These are phyloP conservation scores for Echinarachnius parma DNA, from an alignment of 53 echinoderm and acorn worm species.

Conservation along the genomic window DNA sequence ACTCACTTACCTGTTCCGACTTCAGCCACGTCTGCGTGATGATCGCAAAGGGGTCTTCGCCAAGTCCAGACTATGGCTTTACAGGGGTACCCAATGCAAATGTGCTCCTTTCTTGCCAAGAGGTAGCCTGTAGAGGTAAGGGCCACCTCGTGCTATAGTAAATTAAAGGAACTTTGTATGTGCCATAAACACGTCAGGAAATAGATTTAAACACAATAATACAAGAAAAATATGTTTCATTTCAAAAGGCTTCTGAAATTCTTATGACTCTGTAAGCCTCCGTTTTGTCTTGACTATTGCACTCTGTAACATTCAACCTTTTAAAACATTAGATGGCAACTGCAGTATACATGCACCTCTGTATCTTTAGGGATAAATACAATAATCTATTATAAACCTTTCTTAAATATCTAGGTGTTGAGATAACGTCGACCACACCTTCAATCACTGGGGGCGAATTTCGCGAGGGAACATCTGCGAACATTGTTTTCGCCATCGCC, in stretches of 20 bases:
- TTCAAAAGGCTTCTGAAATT: too few species aligned
- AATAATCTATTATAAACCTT: too few species aligned
- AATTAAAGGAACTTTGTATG: too few species aligned
- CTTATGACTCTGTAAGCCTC: too few species aligned
- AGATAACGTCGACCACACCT: neutral
- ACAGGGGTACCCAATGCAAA: slow-evolving; percentile 22
- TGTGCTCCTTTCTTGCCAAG: slow-evolving; percentile 42
- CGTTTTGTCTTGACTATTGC: too few species aligned
- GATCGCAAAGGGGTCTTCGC: slow-evolving; percentile 37
- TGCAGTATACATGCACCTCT: neutral
- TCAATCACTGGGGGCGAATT: slow-evolving; percentile 4
- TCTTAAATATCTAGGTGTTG: too few species aligned
- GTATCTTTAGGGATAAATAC: too few species aligned
- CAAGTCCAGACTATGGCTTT: slow-evolving; percentile 58
- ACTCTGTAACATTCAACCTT: too few species aligned
- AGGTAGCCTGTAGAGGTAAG: slow-evolving; percentile 54
- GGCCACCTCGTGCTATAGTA: too few species aligned
- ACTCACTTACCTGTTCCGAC: slow-evolving; percentile 39
- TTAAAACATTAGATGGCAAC: neutral
- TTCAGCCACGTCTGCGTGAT: slow-evolving; percentile 54
- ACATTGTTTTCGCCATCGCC: slow-evolving; percentile 6
- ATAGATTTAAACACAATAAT: too few species aligned
- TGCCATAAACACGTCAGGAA: too few species aligned
- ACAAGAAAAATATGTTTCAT: too few species aligned
- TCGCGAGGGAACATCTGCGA: neutral